phyloP scores from a whole-genome alignment of 1,140 invertebrate genomes.

The Drosophila persimilis region DNA sequence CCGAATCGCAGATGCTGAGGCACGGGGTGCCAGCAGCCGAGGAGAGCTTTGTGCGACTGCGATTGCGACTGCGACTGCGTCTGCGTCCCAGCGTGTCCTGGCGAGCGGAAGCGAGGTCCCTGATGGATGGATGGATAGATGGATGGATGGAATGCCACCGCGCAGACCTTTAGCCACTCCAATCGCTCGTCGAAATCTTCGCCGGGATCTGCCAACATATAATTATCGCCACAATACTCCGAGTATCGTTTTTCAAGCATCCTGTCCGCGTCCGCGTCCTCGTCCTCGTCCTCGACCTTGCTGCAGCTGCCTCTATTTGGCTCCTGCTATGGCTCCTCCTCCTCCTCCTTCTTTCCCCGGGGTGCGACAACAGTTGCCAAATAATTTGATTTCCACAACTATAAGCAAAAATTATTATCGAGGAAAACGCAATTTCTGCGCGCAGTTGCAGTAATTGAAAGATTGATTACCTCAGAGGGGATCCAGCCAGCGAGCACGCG shows the following conservation, averaged over 20 bases:
- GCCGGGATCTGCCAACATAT: conserved; percentile 52
- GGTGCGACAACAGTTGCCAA: conserved; percentile 42
- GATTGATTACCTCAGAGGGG: conserved; percentile 52
- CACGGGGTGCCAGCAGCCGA: conserved; percentile 37
- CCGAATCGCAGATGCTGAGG: conserved; percentile 18
- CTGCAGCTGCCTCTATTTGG: conserved; percentile 43
- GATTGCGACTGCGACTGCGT: conserved; percentile 25
- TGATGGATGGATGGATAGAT: conserved; percentile 35
- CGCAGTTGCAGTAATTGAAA: conserved; percentile 48
- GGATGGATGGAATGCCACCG: conserved; percentile 10
- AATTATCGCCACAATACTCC: conserved; percentile 65
- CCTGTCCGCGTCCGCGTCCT: conserved; percentile 43
- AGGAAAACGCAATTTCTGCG: conserved; percentile 32
- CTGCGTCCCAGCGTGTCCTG: conserved; percentile 38
- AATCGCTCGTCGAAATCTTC: conserved; percentile 29
- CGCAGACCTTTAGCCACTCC: conserved; percentile 30
- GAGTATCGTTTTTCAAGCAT: conserved; percentile 80
- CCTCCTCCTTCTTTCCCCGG: neutral
- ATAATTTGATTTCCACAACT: conserved; percentile 59
- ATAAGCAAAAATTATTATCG: conserved; percentile 52
- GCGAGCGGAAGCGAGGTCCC: conserved; percentile 59
- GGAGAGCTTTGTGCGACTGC: conserved; percentile 38
- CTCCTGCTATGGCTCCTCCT: conserved; percentile 10
- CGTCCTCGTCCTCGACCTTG: conserved; percentile 2
- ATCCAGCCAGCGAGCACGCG: conserved; percentile 25